A percentile compares a stretch with the other conserved stretches of the same genome.
phyloP scores from a whole-genome alignment of 2,888 invertebrate genomes.

The Mongoloraphidia duomilia region DNA sequence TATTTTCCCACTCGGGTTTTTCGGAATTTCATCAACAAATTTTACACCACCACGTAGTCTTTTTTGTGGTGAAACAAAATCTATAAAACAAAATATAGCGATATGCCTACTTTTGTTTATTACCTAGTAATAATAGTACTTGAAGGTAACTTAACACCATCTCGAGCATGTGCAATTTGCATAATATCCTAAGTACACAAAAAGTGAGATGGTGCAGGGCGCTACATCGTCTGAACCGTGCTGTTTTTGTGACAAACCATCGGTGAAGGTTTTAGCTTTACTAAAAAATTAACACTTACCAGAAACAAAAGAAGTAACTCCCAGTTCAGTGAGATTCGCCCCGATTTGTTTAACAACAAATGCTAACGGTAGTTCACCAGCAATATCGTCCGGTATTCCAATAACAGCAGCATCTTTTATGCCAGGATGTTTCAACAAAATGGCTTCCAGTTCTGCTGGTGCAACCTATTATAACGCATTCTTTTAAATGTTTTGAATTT shows the following conservation, averaged over 20 bases:
- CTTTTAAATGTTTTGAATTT: not conserved
- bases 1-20: slow-evolving; percentile 55
- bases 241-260: not conserved
- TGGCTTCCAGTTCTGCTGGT: slow-evolving; percentile 44
- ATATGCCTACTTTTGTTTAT: not conserved
- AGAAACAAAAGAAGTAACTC: slow-evolving; percentile 26
- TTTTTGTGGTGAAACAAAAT: slow-evolving; percentile 40
- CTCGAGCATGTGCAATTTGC: no score
- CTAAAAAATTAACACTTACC: slow-evolving; percentile 16
- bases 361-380: slow-evolving; percentile 36
- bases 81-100: slow-evolving; percentile 12
- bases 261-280: not conserved
- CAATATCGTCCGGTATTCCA: slow-evolving; percentile 34
- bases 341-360: slow-evolving; percentile 31
- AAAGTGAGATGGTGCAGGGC: no score
- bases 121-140: not conserved
- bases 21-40: slow-evolving; percentile 51
- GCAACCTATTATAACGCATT: slow-evolving; percentile 14
- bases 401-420: slow-evolving; percentile 45
- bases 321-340: slow-evolving; percentile 20
- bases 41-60: slow-evolving; percentile 49
- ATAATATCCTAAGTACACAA: not conserved
- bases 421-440: slow-evolving; percentile 37
- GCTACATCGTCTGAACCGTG: not conserved
- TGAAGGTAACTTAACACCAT: no score